Evolutionary conservation across 2,888 invertebrate genomes (phyloP), one percentile per base, ranked within the genome.

Genomic region (Isoperla grammatica): DNA sequence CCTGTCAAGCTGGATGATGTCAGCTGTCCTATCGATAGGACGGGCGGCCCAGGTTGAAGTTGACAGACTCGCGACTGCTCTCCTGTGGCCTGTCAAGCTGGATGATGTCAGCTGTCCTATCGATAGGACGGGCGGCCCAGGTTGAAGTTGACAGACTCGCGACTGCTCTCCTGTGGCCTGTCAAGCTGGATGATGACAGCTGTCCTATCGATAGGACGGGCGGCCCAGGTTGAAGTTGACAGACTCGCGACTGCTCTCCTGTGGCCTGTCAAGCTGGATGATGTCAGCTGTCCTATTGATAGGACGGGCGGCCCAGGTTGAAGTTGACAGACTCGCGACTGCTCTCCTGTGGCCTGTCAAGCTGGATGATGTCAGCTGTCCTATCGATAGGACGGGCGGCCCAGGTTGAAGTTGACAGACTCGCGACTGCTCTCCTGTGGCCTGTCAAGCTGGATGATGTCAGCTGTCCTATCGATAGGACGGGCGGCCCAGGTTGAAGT

Each of bases 211-310:
- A 49, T 57, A 62, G 22, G 60, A 54, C 5, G 60, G 29, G 12
- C 57, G 45, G 13, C 56, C 50, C n/a, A 59, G n/a, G 46, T 56
- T 56, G 40, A 56, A 59, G 59, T 59, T 59, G 22, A 60, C 55
- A 3, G 60, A 56, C 45, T 60, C 60, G 11, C 56, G 15, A 13
- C 56, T 48, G 43, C 49, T 54, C 15, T 55, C 56, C 17, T 61
- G 61, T 12, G 59, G 56, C n/a, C 61, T 20, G 49, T 62, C 62
- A 12, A 62, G 49, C 42, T 60, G 62, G 55, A 60, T 60, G 23
- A 60, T 55, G 49, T 62, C 62, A n/a, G n/a, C n/a, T n/a, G n/a
- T n/a, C 13, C 61, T 62, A 62, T 62, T 60, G 62, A 49, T 57
- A 62, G 22, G 60, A 54, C 5, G 60, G 29, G 12, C 57, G 45